Conservation (phyloP, 2,113 vertebrate genomes). For the Indicator maculatus region DNA sequence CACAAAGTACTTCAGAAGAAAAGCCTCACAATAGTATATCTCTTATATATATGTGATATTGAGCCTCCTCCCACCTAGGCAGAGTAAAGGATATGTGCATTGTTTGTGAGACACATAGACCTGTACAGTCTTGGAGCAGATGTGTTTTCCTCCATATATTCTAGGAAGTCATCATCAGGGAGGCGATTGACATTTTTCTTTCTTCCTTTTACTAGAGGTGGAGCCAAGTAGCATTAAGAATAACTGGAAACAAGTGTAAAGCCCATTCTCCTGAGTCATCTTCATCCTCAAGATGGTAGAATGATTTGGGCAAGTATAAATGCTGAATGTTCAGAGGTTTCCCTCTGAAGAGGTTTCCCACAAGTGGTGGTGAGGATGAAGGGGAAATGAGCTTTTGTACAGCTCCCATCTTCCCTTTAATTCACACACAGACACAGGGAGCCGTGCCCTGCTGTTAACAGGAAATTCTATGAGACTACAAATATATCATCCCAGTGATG, state of each 20-base stretch:
- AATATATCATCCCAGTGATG: not conserved
- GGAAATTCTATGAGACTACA: not conserved
- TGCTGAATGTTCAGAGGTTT: not conserved
- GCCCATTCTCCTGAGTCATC: not conserved
- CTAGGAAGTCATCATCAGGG: not conserved
- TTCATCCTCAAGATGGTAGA: not conserved
- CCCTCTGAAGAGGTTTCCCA: not conserved
- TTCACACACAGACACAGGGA: not conserved
- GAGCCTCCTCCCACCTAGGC: conserved; percentile 3
- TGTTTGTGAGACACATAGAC: not conserved
- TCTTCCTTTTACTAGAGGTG: not conserved
- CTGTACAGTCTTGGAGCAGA: not conserved
- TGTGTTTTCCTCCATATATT: not conserved
- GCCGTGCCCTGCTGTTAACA: not conserved
- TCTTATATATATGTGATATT: conserved; percentile 8
- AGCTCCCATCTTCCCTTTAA: not conserved
- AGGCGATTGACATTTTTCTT: not conserved
- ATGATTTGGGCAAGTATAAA: not conserved
- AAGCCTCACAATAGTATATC: not conserved
- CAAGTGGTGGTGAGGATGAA: not conserved
- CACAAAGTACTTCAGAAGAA: conserved; percentile 24
- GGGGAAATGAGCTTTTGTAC: not conserved
- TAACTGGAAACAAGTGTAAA: conserved; percentile 3
- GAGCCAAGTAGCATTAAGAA: not conserved
- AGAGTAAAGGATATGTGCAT: not conserved